These are phyloP conservation scores for Pogonognathellus flavescens DNA, from an alignment of 1,140 invertebrate genomes.

Conservation along the genomic window DNA sequence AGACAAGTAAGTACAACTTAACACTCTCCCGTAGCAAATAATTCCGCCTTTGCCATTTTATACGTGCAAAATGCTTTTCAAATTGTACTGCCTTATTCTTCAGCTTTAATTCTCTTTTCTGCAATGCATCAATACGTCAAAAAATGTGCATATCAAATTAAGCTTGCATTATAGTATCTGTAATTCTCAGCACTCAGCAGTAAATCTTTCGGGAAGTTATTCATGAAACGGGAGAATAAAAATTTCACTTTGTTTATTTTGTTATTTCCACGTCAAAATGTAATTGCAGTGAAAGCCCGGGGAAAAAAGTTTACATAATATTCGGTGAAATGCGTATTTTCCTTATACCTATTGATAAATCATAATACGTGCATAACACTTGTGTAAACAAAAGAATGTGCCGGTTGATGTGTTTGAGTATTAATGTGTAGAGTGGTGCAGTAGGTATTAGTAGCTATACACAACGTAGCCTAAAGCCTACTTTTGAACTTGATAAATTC, in stretches of 20 bases:
- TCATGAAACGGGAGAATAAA: too few species aligned
- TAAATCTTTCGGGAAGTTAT: too few species aligned
- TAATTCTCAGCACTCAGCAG: too few species aligned
- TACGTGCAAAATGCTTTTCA: background rate
- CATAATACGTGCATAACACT: conserved; percentile 18
- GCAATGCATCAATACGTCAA: background rate
- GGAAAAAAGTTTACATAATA: background rate
- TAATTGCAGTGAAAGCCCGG: background rate
- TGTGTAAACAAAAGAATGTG: conserved; percentile 12
- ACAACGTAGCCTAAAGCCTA: background rate
- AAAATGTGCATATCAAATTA: background rate
- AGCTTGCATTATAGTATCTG: too few species aligned
- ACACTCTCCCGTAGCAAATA: background rate
- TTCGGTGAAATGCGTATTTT: background rate
- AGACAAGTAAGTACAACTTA: conserved; percentile 60
- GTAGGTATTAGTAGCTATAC: background rate
- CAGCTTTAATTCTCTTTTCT: background rate
- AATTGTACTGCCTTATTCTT: background rate
- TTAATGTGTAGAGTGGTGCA: background rate
- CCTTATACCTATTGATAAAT: background rate
- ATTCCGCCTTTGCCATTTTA: background rate
- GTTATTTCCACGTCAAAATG: background rate
- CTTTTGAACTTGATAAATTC: background rate
- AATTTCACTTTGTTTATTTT: too few species aligned
- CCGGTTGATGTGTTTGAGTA: background rate